Evolutionary conservation across 2,888 invertebrate species (phyloP).

Genomic region (Acheta domesticus): DNA sequence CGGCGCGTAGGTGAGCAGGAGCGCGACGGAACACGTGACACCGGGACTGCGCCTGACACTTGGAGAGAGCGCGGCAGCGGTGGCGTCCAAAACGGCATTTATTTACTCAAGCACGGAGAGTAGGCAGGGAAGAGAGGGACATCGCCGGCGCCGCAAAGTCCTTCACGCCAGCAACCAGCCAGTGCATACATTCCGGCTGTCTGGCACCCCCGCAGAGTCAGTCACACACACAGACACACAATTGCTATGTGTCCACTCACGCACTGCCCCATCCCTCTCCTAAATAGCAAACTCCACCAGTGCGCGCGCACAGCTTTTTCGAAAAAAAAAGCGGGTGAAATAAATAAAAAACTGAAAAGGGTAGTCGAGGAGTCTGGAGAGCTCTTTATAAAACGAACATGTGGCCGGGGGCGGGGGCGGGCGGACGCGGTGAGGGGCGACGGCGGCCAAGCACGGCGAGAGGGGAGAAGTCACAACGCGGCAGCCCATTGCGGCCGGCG

Average conservation of each 20-base stretch:
- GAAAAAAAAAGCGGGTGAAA: background rate
- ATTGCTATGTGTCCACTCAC: background rate
- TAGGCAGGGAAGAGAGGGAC: too few species aligned
- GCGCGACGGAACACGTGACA: background rate
- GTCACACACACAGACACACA: background rate
- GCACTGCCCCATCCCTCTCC: background rate
- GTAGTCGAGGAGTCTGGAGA: background rate
- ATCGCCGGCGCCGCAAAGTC: too few species aligned
- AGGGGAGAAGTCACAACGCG: background rate
- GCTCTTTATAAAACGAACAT: conserved; percentile 18
- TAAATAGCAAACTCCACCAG: background rate
- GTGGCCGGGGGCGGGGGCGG: background rate
- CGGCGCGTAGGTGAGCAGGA: too few species aligned
- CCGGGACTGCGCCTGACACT: background rate
- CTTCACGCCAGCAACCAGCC: too few species aligned
- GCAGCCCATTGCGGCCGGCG: background rate
- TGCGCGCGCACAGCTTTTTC: background rate
- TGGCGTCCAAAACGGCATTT: too few species aligned
- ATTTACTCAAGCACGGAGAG: too few species aligned
- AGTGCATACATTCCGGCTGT: background rate
- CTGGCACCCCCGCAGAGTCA: background rate
- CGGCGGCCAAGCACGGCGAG: background rate
- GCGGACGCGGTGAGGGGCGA: background rate
- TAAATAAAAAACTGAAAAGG: background rate
- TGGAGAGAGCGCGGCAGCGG: background rate